Base-by-base conservation (phyloP, 2,888 invertebrate genomes). In the Camptogramma bilineatum region DNA sequence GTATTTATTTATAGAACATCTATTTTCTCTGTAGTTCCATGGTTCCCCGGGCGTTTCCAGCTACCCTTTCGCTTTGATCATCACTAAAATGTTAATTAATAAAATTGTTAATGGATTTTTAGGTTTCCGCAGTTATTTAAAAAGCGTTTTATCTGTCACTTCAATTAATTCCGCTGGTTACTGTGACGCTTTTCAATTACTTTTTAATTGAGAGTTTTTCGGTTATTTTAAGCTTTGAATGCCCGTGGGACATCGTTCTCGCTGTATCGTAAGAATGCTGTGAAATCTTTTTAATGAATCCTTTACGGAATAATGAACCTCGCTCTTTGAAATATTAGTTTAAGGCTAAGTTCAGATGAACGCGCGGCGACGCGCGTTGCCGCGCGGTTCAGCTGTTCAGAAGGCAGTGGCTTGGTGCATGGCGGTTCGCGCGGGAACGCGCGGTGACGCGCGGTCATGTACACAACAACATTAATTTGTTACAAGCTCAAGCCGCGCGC, bases 101-200 rank as follows among this genome's bases (percentile, higher is more conserved):
- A 65, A n/a, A 44, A 17, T 34, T 58, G 60, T 62, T 57, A 66
- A 69, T 60, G 67, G 66, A 62, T 71, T 69, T 71, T 52, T 13
- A 39, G 34, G 34, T 13, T 39, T 39, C 34, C 34, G 34, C 34
- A 39, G 10, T 13, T 52, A 55, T 64, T 56, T 42, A 17, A 53
- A 59, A 44, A 44, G 28, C 53, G 46, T 50, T 65, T 50, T 44
- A 52, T 13, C 44, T 24, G 50, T 19, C 50, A 50, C 48, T 57
- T 50, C 53, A 65, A 61, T 65, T 53, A 61, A 46, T 61, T 57
- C 53, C 19, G 19, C 24, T 52, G 57, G 21, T 54, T 53, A 52
- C 50, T 44, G 50, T 57, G 21, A 39, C 44, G 42, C 18, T 31
- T 58, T 50, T 60, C 42, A 52, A 60, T 64, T 64, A 55, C 1